Conservation (phyloP, 2,797 vertebrate species). For the Anguilla anguilla region DNA sequence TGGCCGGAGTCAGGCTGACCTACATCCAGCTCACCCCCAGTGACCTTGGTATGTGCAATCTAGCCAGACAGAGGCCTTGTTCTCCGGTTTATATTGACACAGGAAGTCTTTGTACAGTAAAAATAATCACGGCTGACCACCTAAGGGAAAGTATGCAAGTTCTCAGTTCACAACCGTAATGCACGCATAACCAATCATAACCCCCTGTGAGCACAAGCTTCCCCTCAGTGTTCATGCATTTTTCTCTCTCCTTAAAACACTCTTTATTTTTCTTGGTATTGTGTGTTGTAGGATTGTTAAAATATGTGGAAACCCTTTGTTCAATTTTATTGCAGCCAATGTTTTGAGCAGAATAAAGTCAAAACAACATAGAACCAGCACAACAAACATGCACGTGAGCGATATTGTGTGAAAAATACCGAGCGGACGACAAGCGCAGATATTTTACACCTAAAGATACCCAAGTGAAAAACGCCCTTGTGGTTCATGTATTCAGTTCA, state of each 20-base stretch:
- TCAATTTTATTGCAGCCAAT: too few relatives aligned
- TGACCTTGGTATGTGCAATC: not conserved
- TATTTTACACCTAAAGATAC: too few relatives aligned
- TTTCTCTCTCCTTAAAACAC: not conserved
- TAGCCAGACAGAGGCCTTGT: not conserved
- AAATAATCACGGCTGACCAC: not conserved
- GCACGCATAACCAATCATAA: not conserved
- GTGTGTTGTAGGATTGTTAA: not conserved
- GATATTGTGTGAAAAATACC: too few relatives aligned
- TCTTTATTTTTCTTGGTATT: not conserved
- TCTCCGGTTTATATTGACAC: not conserved
- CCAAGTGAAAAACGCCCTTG: too few relatives aligned
- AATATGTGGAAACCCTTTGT: too few relatives aligned
- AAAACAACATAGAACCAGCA: too few relatives aligned
- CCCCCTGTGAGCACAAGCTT: not conserved
- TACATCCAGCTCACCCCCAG: not conserved
- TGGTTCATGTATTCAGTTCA: too few relatives aligned
- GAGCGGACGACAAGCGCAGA: too few relatives aligned
- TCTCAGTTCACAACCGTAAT: too few relatives aligned
- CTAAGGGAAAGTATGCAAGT: not conserved
- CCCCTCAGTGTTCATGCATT: not conserved
- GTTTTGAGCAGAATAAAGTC: too few relatives aligned
- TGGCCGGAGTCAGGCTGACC: not conserved
- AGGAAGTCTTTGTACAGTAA: not conserved
- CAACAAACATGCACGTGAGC: too few relatives aligned